Base-by-base conservation (phyloP, 1,140 invertebrate genomes). In the Ephestia elutella region DNA sequence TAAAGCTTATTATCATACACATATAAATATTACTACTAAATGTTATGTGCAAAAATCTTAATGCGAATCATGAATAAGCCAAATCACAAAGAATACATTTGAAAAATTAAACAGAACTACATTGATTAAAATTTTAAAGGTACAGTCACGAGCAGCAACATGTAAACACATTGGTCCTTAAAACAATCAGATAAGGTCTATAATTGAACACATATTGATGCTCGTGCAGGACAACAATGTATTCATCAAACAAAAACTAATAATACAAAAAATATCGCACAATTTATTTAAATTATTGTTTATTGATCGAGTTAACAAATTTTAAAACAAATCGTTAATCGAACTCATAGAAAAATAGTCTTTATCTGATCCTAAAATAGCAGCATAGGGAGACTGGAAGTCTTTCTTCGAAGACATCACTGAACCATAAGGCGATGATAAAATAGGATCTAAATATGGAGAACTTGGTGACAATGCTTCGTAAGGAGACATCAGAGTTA, bases 401-500 rank as follows among this genome's bases (percentile, higher is more conserved):
- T 79, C 74, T 10, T 59, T 71, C 48, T 75, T 75, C 3, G 70
- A 28, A 8, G 55, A 55, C 10, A 55, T 66, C 1, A 62, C n/a
- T 17, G 66, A 44, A 15, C 59, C 15, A 28, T 56, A 59, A 25
- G 56, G 35, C 10, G 57, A 62, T 28, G 57, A 56, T 0, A 64
- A 38, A 11, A 66, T 32, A 8, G 63, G 21, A 15, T 82, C 80
- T 35, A 65, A 49, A 54, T 56, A 67, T 7, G 71, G 57, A 13
- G 66, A 63, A 56, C 38, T 65, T 5, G 59, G 56, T 10, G 59
- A 66, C 25, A 86, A 69, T 11, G 76, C 73, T 55, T 86, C 82
- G 55, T 83, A 86, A 8, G 82, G 80, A 3, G 82, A 86, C 71
- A 78, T 82, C 7, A 86, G 55, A 19, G 60, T 59, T 0, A 71